Evolutionary conservation across 2,113 vertebrate species (phyloP).

Genomic region (Azemiops feae): DNA sequence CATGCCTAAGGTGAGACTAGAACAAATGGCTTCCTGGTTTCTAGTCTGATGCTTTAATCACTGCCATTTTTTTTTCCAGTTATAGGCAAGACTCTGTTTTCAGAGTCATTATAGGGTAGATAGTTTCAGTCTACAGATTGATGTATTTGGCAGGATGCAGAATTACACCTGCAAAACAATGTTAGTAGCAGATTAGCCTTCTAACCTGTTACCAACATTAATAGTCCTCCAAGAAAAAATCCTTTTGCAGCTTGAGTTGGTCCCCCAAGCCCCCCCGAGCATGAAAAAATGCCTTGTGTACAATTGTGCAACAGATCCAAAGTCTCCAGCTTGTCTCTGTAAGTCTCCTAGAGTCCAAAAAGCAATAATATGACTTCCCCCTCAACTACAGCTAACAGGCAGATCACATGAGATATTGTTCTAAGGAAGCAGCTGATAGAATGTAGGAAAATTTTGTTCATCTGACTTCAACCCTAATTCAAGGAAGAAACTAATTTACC

Average conservation of each 20-base stretch:
- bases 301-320: slow-evolving; percentile 35
- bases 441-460: neutral
- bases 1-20: neutral
- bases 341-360: neutral
- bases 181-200: neutral
- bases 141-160: neutral
- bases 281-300: slow-evolving; percentile 33
- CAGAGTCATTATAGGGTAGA: neutral
- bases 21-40: neutral
- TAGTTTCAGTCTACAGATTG: neutral
- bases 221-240: neutral
- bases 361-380: neutral
- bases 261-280: neutral
- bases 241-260: slow-evolving; percentile 27
- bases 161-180: neutral
- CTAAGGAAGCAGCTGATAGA: too few species aligned
- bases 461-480: neutral
- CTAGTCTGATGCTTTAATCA: neutral
- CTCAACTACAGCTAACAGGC: neutral
- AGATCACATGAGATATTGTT: neutral
- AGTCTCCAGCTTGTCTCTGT: neutral
- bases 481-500: neutral
- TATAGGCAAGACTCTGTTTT: neutral
- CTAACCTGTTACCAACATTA: neutral
- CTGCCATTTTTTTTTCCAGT: neutral